Evolutionary conservation across 2,113 vertebrate species (phyloP).

Genomic region (Amphiprion percula): DNA sequence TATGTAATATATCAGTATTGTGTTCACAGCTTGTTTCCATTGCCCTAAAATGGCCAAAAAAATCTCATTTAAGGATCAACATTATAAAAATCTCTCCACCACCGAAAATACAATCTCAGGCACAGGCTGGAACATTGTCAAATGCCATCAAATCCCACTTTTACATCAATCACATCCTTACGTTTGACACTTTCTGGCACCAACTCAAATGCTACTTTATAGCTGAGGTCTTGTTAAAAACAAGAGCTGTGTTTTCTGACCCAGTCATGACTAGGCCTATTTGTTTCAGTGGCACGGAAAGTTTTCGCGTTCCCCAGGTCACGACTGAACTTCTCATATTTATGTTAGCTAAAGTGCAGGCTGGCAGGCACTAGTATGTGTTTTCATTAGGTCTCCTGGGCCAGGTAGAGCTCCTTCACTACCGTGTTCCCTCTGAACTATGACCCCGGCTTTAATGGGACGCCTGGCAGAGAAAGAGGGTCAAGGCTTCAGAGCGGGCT

Average conservation of each 20-base stretch:
- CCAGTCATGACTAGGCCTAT: conserved; percentile 40
- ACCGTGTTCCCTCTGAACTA: conserved; percentile 65
- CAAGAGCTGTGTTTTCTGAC: conserved; percentile 18
- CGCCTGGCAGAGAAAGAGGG: conserved; percentile 50
- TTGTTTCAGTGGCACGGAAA: conserved; percentile 51
- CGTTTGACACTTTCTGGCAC: conserved; percentile 11
- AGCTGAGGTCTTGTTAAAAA: conserved; percentile 28
- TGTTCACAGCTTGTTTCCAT: background rate
- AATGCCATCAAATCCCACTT: conserved; percentile 5
- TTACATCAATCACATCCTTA: conserved; percentile 18
- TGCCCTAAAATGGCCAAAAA: background rate
- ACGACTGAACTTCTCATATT: conserved; percentile 74
- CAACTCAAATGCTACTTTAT: background rate
- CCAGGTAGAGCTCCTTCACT: conserved; percentile 50
- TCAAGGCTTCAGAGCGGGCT: conserved; percentile 55
- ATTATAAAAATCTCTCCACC: background rate
- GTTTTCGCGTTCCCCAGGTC: conserved; percentile 52
- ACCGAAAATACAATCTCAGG: conserved; percentile 3
- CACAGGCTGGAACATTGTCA: background rate
- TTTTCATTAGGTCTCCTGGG: conserved; percentile 74
- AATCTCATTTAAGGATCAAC: background rate
- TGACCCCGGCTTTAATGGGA: conserved; percentile 68
- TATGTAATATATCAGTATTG: background rate
- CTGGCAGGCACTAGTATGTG: conserved; percentile 72
- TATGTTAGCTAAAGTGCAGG: conserved; percentile 65